These are phyloP conservation scores for Telenomus remus DNA, from an alignment of 1,140 invertebrate species.

Conservation along the genomic window DNA sequence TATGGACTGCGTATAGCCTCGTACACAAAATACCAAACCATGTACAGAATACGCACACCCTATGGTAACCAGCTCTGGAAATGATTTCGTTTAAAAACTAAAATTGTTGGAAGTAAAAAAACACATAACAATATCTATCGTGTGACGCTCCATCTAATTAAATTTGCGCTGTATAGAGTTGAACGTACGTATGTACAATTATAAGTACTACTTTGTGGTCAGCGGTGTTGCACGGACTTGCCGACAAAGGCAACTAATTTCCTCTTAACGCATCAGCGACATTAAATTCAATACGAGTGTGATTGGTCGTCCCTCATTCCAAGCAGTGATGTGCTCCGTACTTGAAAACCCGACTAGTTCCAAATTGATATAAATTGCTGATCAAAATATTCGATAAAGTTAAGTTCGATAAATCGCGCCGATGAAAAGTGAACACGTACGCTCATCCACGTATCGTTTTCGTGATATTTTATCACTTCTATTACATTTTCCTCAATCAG, in stretches of 20 bases:
- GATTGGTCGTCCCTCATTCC: constrained; percentile 34
- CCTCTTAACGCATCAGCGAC: constrained; percentile 48
- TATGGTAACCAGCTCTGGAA: constrained; percentile 11
- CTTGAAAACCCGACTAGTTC: constrained; percentile 19
- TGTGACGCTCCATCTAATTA: constrained; percentile 34
- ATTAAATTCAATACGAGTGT: constrained; percentile 46
- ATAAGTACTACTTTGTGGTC: constrained; percentile 55
- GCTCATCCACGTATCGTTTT: constrained; percentile 21
- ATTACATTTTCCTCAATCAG: constrained; percentile 7
- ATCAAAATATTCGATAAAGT: constrained; percentile 49
- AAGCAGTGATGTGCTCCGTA: constrained; percentile 17
- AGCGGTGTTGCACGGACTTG: constrained; percentile 19
- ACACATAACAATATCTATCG: constrained; percentile 19
- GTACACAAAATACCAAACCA: constrained; percentile 7
- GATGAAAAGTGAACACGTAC: constrained; percentile 38
- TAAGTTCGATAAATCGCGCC: constrained; percentile 31
- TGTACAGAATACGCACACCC: constrained; percentile 5
- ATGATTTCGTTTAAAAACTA: constrained; percentile 41
- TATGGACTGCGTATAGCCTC: not conserved
- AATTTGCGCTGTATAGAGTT: constrained; percentile 42
- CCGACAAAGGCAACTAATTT: constrained; percentile 58
- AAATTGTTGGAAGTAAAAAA: constrained; percentile 45
- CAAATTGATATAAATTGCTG: constrained; percentile 51
- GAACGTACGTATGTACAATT: constrained; percentile 42
- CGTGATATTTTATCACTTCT: constrained; percentile 22